phyloP scores from a whole-genome alignment of 2,888 invertebrate genomes.

The Heliconius ethilla region DNA sequence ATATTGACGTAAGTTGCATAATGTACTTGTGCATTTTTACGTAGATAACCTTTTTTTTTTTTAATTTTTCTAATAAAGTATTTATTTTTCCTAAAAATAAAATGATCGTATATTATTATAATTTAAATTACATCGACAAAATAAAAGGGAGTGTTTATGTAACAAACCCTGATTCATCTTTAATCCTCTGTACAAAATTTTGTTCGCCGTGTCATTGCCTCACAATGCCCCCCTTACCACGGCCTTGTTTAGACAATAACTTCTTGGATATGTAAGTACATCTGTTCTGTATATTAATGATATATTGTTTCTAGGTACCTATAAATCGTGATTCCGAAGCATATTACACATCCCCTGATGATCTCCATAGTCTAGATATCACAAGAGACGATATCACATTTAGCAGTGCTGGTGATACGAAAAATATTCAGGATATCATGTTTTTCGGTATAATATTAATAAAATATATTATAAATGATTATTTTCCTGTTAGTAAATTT shows the following conservation, averaged over 20 bases:
- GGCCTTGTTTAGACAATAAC: not conserved
- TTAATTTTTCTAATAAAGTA: not conserved
- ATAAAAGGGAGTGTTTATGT: no score
- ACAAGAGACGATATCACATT: conserved; percentile 25
- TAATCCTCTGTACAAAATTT: no score
- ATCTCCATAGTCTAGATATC: conserved; percentile 24
- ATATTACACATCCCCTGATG: conserved; percentile 15
- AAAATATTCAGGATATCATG: conserved; percentile 47
- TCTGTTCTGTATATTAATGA: not conserved
- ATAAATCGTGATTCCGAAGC: conserved; percentile 10
- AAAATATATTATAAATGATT: not conserved
- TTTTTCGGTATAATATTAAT: conserved; percentile 45
- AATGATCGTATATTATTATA: not conserved
- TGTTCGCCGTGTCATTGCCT: not conserved
- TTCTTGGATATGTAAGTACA: not conserved
- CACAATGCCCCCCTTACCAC: not conserved
- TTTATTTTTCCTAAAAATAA: not conserved
- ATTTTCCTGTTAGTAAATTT: not conserved
- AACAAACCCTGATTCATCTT: no score
- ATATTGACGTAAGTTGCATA: conserved; percentile 16
- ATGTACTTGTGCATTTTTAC: not conserved
- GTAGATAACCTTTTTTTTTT: not conserved
- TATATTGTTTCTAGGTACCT: conserved; percentile 1
- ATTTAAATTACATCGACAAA: no score
- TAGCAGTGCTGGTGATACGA: conserved; percentile 36